These are phyloP conservation scores for Theocolax elegans DNA, from an alignment of 1,140 invertebrate species.

Conservation along the genomic window DNA sequence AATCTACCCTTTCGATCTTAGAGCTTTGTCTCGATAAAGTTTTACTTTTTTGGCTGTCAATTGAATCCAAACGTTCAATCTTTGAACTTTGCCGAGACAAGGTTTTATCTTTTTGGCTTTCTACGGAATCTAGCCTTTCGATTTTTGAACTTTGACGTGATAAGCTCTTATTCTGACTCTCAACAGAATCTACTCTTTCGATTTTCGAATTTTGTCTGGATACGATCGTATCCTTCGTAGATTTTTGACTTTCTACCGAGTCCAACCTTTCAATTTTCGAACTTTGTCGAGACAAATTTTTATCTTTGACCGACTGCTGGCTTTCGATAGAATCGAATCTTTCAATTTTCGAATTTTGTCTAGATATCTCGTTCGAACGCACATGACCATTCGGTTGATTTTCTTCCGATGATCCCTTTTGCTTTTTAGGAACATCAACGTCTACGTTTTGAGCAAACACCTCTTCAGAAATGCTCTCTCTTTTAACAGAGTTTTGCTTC, in stretches of 20 bases:
- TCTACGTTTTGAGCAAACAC: not conserved
- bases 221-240: not conserved
- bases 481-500: conserved; percentile 17
- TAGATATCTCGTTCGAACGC: not conserved
- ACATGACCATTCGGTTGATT: not conserved
- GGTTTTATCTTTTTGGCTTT: conserved; percentile 25
- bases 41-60: conserved; percentile 16
- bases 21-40: conserved; percentile 11
- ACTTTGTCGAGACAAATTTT: conserved; percentile 44
- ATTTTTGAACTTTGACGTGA: conserved; percentile 44
- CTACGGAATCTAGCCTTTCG: conserved; percentile 42
- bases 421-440: conserved; percentile 47
- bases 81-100: conserved; percentile 45
- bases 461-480: not conserved
- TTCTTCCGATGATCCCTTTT: conserved; percentile 45
- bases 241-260: conserved; percentile 1
- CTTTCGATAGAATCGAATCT: conserved; percentile 41
- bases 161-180: conserved; percentile 41
- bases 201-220: conserved; percentile 28
- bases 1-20: conserved; percentile 37
- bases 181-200: conserved; percentile 41
- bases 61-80: not conserved
- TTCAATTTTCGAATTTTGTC: conserved; percentile 40
- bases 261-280: conserved; percentile 21
- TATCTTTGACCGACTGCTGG: conserved; percentile 8